Percentiles rank a stretch among this genome's conserved stretches.
phyloP scores from a whole-genome alignment of 2,797 vertebrate genomes.

The Gorsachius magnificus region DNA sequence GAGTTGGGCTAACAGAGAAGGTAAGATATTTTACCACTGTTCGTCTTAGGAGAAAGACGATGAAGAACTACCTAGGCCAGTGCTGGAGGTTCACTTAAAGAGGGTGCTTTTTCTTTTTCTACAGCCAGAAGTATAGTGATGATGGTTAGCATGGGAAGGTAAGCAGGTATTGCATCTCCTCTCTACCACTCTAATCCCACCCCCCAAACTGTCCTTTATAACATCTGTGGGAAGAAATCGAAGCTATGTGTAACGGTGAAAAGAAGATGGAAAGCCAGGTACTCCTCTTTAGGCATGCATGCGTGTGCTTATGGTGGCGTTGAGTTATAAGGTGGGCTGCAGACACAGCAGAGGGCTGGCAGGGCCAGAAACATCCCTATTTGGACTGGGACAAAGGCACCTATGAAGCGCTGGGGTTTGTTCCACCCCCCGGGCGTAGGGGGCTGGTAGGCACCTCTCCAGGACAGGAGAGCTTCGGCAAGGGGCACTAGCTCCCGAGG shows the following conservation, averaged over 20 bases:
- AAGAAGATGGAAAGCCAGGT: background rate
- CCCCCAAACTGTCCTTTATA: background rate
- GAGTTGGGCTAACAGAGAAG: background rate
- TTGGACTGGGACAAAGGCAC: background rate
- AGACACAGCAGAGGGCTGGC: background rate
- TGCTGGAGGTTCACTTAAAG: background rate
- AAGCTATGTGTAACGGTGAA: background rate
- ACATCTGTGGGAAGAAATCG: background rate
- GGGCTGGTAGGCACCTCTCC: background rate
- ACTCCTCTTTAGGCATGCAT: background rate
- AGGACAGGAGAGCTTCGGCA: background rate
- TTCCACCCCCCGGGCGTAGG: accelerated
- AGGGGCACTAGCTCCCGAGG: background rate
- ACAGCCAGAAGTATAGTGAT: background rate
- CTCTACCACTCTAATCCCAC: background rate
- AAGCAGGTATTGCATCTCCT: background rate
- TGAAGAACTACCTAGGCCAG: background rate
- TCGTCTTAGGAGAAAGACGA: background rate
- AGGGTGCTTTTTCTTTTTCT: background rate
- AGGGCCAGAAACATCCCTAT: background rate
- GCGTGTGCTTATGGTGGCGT: accelerated
- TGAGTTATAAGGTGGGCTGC: background rate
- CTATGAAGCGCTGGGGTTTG: background rate
- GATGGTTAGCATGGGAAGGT: background rate
- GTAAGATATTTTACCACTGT: background rate